A percentile compares a stretch with the other conserved stretches of the same genome.
These are phyloP conservation scores for Danio tinwini DNA, from an alignment of 2,797 vertebrate genomes.

Conservation along the genomic window DNA sequence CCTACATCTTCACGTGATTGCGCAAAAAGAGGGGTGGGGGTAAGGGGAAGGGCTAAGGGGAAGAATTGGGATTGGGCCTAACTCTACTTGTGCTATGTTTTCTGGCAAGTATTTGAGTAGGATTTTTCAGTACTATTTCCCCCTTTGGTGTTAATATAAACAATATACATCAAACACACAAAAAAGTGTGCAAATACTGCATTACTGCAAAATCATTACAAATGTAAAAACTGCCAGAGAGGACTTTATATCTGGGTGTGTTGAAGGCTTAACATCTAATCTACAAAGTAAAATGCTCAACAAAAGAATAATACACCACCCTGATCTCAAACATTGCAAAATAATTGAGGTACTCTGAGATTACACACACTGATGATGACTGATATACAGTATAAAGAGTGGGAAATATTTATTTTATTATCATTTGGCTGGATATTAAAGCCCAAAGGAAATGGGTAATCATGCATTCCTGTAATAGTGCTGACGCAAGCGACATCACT, in stretches of 20 bases:
- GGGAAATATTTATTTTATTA: neutral
- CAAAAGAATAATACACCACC: neutral
- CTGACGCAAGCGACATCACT: neutral
- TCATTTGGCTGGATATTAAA: neutral
- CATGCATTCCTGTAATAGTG: neutral
- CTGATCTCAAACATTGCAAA: neutral
- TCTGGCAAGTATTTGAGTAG: too few relatives aligned
- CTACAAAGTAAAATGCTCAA: neutral
- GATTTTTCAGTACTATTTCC: too few relatives aligned
- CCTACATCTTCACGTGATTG: too few relatives aligned
- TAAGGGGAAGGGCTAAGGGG: too few relatives aligned
- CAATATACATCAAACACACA: neutral
- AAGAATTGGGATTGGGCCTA: too few relatives aligned
- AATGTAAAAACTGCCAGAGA: neutral
- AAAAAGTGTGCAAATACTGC: neutral
- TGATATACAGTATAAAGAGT: neutral
- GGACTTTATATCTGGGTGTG: neutral
- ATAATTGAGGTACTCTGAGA: neutral
- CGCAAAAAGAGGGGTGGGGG: too few relatives aligned
- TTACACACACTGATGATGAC: neutral
- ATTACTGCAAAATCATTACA: neutral
- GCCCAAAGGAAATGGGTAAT: neutral
- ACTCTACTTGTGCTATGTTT: too few relatives aligned
- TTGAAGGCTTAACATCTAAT: neutral
- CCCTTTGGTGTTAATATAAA: slow-evolving; percentile 6